Base-by-base conservation (phyloP, 2,113 vertebrate species). In the Chaenogobius annularis region DNA sequence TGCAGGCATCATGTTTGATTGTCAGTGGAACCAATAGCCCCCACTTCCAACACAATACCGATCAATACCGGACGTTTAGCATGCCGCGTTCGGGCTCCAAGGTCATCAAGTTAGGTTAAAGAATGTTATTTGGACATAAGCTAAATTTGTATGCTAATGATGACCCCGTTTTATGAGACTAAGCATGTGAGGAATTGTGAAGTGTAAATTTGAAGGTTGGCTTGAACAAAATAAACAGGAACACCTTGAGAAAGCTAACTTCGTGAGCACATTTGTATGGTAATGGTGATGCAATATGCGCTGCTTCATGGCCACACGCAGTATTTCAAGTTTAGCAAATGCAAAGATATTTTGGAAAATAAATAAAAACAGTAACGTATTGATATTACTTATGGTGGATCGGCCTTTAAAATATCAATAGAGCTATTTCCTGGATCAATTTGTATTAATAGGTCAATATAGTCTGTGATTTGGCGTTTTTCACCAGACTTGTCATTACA, bases 1-100 rank as follows among this genome's bases (percentile, higher is more conserved):
- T 37, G 26, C 26, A 62, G 59, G 59, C 59, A 62, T 63, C 61
- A 20, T 63, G 35, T 63, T 43, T 63, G 61, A 63, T 63, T 63
- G 61, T 63, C 61, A 63, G 31, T 62, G 31, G 31, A 63, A 40
- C 31, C 15, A 63, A 63, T 63, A 40, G 35, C 61, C 35, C 35
- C 61, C 10, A 11, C 35, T 1, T 12, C 31, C 31, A 54, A n/a
- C 61, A 63, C 26, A 17, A 37, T 3, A n/a, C 0, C 35, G 17
- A 63, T 63, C 61, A 20, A 63, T 63, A 63, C 35, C 19, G 61
- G 61, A 63, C 35, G 61, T 20, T 40, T 62, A 37, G 17, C 61
- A n/a, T 40, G 61, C 35, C 10, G 35, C 35, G 61, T 35, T 63
- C 61, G 20, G 17, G n/a, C 17, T n/a, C 61, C 61, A 63, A 63